phyloP scores from a whole-genome alignment of 2,113 vertebrate genomes.

The Microtus montanus region DNA sequence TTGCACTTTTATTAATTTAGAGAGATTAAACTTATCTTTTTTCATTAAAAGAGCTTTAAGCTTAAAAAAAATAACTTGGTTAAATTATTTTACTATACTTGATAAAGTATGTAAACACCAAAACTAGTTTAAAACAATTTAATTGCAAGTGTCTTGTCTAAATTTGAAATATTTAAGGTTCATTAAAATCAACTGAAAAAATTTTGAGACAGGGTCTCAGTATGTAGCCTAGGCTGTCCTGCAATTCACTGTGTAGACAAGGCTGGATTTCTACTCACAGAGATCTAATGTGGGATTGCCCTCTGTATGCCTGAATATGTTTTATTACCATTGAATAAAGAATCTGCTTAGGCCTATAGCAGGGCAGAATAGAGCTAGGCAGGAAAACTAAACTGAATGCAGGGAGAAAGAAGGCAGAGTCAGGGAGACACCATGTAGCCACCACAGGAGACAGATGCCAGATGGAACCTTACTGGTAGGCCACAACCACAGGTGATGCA shows the following conservation, averaged over 20 bases:
- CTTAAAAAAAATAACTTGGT: background rate
- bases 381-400: too few relatives aligned
- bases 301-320: too few relatives aligned
- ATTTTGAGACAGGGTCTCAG: background rate
- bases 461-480: too few relatives aligned
- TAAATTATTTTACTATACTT: background rate
- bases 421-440: too few relatives aligned
- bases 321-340: too few relatives aligned
- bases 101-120: background rate
- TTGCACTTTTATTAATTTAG: background rate
- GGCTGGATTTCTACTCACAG: background rate
- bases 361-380: too few relatives aligned
- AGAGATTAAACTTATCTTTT: background rate
- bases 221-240: background rate
- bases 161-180: background rate
- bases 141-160: constrained; percentile 11
- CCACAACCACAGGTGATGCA: too few relatives aligned
- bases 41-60: background rate
- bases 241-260: background rate
- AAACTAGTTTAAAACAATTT: background rate
- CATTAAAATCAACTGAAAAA: constrained; percentile 22
- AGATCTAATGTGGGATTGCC: too few relatives aligned
- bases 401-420: too few relatives aligned
- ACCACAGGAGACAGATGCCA: too few relatives aligned
- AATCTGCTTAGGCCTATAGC: too few relatives aligned